Conservation (phyloP, 1,140 invertebrate genomes). For the Penaeus japonicus region DNA sequence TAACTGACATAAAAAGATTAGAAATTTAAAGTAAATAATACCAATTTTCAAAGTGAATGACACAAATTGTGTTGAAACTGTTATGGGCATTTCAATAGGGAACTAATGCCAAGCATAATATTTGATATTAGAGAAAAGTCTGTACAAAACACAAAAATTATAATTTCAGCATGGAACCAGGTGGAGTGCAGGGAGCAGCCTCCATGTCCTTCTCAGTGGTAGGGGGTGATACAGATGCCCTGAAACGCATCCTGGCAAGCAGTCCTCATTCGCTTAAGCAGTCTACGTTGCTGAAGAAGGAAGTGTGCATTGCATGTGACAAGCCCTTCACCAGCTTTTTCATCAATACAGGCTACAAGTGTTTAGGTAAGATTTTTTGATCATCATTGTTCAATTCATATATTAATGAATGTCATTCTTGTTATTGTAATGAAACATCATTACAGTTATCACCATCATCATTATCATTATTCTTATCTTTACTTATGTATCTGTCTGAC, state of each 20-base stretch:
- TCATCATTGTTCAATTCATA: neutral
- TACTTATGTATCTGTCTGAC: neutral
- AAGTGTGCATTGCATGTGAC: slow-evolving; percentile 78
- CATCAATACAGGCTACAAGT: slow-evolving; percentile 79
- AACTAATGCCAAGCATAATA: no score
- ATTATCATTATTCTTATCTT: neutral
- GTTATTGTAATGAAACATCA: no score
- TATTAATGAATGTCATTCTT: neutral
- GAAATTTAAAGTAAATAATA: no score
- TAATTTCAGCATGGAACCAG: slow-evolving; percentile 29
- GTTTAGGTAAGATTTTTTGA: slow-evolving; percentile 67
- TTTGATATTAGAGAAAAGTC: neutral
- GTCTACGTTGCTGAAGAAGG: slow-evolving; percentile 73
- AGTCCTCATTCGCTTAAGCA: slow-evolving; percentile 53
- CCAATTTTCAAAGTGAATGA: no score
- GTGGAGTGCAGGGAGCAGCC: slow-evolving; percentile 8
- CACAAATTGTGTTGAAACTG: no score
- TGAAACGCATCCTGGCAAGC: slow-evolving; percentile 43
- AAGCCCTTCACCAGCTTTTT: slow-evolving; percentile 81
- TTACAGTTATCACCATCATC: neutral
- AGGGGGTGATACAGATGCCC: slow-evolving; percentile 3
- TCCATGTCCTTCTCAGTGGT: neutral
- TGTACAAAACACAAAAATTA: neutral
- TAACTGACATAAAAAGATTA: no score
- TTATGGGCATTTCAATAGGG: neutral